Conservation (phyloP, 2,888 invertebrate species). For the Patella caerulea region DNA sequence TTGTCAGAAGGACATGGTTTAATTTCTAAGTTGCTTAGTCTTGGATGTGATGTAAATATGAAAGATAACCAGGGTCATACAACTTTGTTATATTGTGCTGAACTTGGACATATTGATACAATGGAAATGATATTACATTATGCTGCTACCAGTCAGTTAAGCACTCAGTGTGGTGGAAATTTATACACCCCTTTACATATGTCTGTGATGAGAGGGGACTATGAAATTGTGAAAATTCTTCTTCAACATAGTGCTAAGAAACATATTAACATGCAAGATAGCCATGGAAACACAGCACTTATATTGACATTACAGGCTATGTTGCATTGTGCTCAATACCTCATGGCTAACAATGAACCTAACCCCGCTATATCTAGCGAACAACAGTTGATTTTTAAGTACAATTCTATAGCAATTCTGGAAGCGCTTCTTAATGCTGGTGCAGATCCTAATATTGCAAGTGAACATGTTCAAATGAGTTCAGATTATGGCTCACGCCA, state of each 20-base stretch:
- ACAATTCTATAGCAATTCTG: slow-evolving; percentile 43
- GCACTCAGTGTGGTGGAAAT: slow-evolving; percentile 33
- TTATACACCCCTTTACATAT: slow-evolving; percentile 50
- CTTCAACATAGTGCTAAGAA: slow-evolving; percentile 31
- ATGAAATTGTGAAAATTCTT: slow-evolving; percentile 43
- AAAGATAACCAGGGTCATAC: slow-evolving; percentile 41
- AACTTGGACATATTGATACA: slow-evolving; percentile 41
- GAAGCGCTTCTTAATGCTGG: slow-evolving; percentile 43
- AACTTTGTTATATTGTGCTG: slow-evolving; percentile 43
- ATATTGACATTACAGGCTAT: slow-evolving; percentile 39
- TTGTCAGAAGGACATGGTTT: slow-evolving; percentile 34
- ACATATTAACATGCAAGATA: slow-evolving; percentile 38
- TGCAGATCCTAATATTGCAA: slow-evolving; percentile 32
- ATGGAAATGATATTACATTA: slow-evolving; percentile 36
- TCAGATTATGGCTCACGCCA: too few relatives aligned
- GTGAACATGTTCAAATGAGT: too few relatives aligned
- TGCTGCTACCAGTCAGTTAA: slow-evolving; percentile 36
- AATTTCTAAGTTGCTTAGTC: slow-evolving; percentile 31
- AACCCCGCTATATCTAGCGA: slow-evolving; percentile 16
- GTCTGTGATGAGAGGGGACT: slow-evolving; percentile 46
- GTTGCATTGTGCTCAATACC: slow-evolving; percentile 38
- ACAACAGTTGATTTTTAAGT: slow-evolving; percentile 36
- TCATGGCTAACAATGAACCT: slow-evolving; percentile 32
- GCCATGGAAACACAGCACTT: slow-evolving; percentile 38
- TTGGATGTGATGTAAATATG: slow-evolving; percentile 47